A percentile compares a stretch with the other conserved stretches of the same genome.
These are phyloP conservation scores for Nothocercus nigrocapillus DNA, from an alignment of 2,113 vertebrate genomes.

Conservation along the genomic window DNA sequence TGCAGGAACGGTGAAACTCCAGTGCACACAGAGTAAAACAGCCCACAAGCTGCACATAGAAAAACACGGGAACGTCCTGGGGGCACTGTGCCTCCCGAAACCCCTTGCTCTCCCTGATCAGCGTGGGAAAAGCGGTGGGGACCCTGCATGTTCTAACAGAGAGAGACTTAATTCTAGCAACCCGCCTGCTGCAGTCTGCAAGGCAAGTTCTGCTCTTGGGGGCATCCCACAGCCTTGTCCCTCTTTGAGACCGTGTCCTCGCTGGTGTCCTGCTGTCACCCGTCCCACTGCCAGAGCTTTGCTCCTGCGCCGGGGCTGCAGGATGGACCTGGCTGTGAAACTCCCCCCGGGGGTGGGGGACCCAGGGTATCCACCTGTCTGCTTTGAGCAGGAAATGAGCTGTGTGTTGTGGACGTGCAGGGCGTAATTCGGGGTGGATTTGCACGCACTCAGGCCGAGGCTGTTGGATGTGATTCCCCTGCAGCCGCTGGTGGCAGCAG, in stretches of 20 bases:
- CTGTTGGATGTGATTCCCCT: neutral
- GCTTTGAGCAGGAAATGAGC: neutral
- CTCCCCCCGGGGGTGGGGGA: neutral
- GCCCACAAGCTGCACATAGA: constrained; percentile 58
- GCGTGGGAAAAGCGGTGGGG: constrained; percentile 60
- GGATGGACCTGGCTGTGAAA: neutral
- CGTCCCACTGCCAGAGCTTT: neutral
- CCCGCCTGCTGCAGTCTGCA: neutral
- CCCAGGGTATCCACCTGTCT: neutral
- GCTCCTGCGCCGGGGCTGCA: neutral
- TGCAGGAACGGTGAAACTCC: constrained; percentile 46
- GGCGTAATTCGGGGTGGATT: neutral
- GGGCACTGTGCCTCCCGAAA: constrained; percentile 59
- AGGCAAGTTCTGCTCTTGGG: neutral
- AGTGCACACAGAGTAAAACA: neutral
- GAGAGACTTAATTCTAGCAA: neutral
- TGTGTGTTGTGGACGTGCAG: neutral
- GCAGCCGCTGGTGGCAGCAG: neutral
- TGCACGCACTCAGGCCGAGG: neutral
- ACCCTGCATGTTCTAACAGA: constrained; percentile 59
- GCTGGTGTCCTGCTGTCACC: accelerated
- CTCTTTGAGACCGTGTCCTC: neutral
- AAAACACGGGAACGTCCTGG: constrained; percentile 39
- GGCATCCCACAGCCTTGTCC: neutral
- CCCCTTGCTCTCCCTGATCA: constrained; percentile 13